Percentiles rank a stretch among this genome's conserved stretches.
Evolutionary conservation across 2,888 invertebrate genomes (phyloP).

Genomic region (Zygogramma bicolorata): DNA sequence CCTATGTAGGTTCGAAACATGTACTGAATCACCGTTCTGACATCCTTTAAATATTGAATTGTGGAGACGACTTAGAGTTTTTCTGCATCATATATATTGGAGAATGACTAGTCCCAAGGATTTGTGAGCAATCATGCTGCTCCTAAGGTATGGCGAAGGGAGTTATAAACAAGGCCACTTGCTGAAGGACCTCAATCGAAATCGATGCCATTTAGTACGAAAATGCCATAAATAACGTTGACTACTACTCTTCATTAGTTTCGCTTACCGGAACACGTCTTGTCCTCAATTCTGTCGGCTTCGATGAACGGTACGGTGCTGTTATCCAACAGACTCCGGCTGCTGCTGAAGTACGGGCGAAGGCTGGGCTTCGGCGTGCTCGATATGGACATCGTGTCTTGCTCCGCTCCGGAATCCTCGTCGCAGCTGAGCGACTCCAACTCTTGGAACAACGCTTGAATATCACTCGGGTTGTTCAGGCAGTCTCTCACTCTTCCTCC

Average conservation of each 20-base stretch:
- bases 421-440: conserved; percentile 92
- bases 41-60: too few relatives aligned
- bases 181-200: too few relatives aligned
- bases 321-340: conserved; percentile 76
- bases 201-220: too few relatives aligned
- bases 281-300: conserved; percentile 55
- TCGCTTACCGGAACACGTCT: conserved; percentile 42
- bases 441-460: conserved; percentile 96
- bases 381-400: conserved; percentile 96
- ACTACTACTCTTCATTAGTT: background rate
- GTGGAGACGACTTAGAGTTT: too few relatives aligned
- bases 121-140: too few relatives aligned
- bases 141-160: too few relatives aligned
- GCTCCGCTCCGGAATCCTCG: conserved; percentile 92
- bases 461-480: conserved; percentile 84
- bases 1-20: too few relatives aligned
- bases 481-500: conserved; percentile 71
- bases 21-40: too few relatives aligned
- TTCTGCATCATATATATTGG: too few relatives aligned
- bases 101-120: too few relatives aligned
- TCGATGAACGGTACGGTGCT: conserved; percentile 55
- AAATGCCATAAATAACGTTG: background rate
- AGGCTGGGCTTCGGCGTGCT: conserved; percentile 97
- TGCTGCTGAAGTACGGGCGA: conserved; percentile 94
- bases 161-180: too few relatives aligned